Conservation (phyloP, 2,888 invertebrate genomes). For the Epirrhoe alternata region DNA sequence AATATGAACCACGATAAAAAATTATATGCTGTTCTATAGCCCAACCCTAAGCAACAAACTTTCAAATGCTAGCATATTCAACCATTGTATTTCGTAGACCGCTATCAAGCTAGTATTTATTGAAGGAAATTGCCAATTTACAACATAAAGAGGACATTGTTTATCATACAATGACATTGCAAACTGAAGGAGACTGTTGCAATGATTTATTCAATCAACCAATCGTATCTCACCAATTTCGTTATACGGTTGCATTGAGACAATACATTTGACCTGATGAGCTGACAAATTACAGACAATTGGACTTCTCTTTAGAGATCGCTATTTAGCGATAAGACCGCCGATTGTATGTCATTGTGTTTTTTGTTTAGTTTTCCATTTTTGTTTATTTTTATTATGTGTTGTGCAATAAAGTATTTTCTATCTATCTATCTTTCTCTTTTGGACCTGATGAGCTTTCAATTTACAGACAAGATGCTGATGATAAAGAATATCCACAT, state of each 20-base stretch:
- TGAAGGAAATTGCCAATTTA: conserved; percentile 30
- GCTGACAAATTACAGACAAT: conserved; percentile 5
- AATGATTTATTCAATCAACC: conserved; percentile 38
- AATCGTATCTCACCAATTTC: conserved; percentile 35
- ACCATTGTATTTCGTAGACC: conserved; percentile 21
- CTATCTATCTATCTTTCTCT: too few relatives aligned
- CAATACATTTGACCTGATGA: conserved; percentile 24
- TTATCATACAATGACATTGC: conserved; percentile 39
- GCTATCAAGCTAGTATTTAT: conserved; percentile 25
- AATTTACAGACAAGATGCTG: background rate
- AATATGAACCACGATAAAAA: too few relatives aligned
- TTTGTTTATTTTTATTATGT: too few relatives aligned
- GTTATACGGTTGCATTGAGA: conserved; percentile 23
- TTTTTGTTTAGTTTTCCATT: too few relatives aligned
- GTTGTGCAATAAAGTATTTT: too few relatives aligned
- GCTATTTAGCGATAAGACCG: too few relatives aligned
- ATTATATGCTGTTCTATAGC: too few relatives aligned
- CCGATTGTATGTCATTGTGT: too few relatives aligned
- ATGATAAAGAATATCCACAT: too few relatives aligned
- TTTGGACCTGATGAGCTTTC: conserved; percentile 19
- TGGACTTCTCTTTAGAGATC: background rate
- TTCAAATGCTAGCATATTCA: conserved; percentile 16
- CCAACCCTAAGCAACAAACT: too few relatives aligned
- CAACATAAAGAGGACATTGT: conserved; percentile 20
- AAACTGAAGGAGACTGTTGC: conserved; percentile 28